Base-by-base conservation (phyloP, 1,140 invertebrate genomes). In the Elymnias hypermnestra region DNA sequence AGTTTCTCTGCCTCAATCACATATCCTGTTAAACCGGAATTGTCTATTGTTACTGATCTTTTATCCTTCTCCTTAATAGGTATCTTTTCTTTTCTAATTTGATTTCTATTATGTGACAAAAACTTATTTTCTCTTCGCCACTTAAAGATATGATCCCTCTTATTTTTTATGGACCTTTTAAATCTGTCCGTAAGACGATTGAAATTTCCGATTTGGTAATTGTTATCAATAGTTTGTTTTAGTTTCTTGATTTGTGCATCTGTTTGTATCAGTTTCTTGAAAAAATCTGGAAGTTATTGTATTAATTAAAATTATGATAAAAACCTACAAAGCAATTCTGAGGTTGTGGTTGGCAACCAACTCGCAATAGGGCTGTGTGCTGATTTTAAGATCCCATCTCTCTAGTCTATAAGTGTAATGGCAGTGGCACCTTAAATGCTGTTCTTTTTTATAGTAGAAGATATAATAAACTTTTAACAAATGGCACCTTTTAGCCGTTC, bases 231-330 rank as follows among this genome's bases (percentile, higher is more conserved):
- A 0, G 53, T 31, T 37, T 70, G 56, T 49, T 69, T 79, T 1
- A 79, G 31, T 29, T 62, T 66, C 29, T 46, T 62, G 15, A 82
- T 79, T 31, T 71, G 65, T n/a, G 60, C 62, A 10, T 82, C 77
- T 0, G 75, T 77, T 57, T 76, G 42, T 17, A 77, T 47, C 2
- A 82, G 53, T 48, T 71, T 72, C 23, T 67, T 70, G 41, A 71
- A 79, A 43, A 82, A 82, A 49, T 77, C 77, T 79, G 53, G 25
- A 63, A 57, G 19, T 22, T n/a, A n/a, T n/a, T n/a, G n/a, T n/a
- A n/a, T n/a, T n/a, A n/a, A n/a, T n/a, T n/a, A 8, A 43, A 36
- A 12, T 10, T 13, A 4, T 2, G 10, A 12, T 29, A 4, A 29
- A n/a, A n/a, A n/a, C n/a, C n/a, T n/a, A n/a, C n/a, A n/a, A n/a